phyloP scores from a whole-genome alignment of 2,888 invertebrate species.

The Lobophora halterata region DNA sequence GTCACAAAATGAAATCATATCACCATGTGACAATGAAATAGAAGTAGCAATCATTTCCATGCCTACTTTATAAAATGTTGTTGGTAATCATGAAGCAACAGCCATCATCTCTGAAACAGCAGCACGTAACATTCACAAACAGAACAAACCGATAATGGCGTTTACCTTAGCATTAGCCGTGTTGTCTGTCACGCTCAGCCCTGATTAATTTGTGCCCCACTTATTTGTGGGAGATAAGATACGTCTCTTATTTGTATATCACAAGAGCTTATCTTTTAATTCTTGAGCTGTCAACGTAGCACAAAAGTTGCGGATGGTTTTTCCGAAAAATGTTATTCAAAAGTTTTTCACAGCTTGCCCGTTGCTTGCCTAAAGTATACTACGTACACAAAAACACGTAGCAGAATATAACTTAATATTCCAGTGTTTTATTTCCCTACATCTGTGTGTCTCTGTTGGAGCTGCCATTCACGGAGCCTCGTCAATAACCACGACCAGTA shows the following conservation, averaged over 20 bases:
- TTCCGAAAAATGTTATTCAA: slow-evolving; percentile 32
- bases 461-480: too few species aligned
- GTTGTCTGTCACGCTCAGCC: slow-evolving; percentile 68
- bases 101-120: slow-evolving; percentile 46
- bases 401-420: too few species aligned
- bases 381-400: too few species aligned
- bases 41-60: too few species aligned
- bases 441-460: too few species aligned
- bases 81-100: slow-evolving; percentile 20
- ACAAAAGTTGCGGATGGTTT: slow-evolving; percentile 45
- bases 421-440: too few species aligned
- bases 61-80: too few species aligned
- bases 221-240: slow-evolving; percentile 73
- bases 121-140: slow-evolving; percentile 56
- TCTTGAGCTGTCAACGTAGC: slow-evolving; percentile 68
- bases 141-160: slow-evolving; percentile 65
- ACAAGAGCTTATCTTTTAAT: slow-evolving; percentile 76
- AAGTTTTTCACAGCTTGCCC: too few species aligned
- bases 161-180: slow-evolving; percentile 68
- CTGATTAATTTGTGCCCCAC: slow-evolving; percentile 73
- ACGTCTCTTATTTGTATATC: slow-evolving; percentile 70
- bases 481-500: too few species aligned
- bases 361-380: too few species aligned
- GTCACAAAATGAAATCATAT: too few species aligned
- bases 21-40: too few species aligned